Conservation (phyloP, 2,797 vertebrate species). For the Prunella strophiata region DNA sequence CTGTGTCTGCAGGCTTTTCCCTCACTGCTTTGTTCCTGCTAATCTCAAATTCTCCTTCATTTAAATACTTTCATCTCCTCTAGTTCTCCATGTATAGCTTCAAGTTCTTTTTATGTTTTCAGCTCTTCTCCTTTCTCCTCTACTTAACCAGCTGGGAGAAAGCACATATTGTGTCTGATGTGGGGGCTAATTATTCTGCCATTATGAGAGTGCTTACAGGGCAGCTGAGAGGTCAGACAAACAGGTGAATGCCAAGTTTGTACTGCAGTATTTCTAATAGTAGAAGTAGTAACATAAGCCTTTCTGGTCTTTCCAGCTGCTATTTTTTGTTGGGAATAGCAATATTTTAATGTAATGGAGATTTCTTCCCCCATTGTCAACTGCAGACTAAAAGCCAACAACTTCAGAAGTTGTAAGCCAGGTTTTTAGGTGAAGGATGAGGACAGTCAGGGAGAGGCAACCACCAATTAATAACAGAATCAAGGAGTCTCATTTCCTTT, state of each 20-base stretch:
- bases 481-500: background rate
- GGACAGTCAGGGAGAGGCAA: background rate
- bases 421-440: background rate
- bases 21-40: background rate
- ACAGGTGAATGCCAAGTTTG: background rate
- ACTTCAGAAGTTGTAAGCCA: background rate
- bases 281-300: background rate
- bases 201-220: background rate
- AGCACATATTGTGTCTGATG: background rate
- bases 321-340: background rate
- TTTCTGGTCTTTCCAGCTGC: background rate
- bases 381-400: background rate
- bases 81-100: background rate
- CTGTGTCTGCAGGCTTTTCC: rapidly evolving
- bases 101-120: background rate
- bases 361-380: background rate
- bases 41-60: background rate
- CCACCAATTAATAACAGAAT: background rate
- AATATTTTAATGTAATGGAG: background rate
- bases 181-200: background rate
- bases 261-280: background rate
- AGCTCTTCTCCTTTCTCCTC: background rate
- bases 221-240: background rate
- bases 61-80: background rate
- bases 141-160: background rate